Conservation (phyloP, 2,113 vertebrate genomes). For the Podocnemis expansa region DNA sequence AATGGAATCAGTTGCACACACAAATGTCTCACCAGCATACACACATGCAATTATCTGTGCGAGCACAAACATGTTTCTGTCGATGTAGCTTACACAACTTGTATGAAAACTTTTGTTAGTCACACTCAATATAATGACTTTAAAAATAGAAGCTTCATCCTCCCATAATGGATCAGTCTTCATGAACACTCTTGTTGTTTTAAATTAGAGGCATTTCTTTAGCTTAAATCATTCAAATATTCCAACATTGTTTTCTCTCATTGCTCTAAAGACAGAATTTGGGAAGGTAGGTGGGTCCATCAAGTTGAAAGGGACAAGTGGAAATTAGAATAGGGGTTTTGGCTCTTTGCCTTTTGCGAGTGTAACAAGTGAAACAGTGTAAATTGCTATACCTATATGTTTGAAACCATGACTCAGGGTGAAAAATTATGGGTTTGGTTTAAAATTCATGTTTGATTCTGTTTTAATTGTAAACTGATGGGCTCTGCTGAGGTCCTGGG, state of each 20-base stretch:
- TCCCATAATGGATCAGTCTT: not conserved
- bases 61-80: not conserved
- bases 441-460: not conserved
- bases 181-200: not conserved
- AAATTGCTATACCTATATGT: not conserved
- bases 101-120: not conserved
- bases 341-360: not conserved
- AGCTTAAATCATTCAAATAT: not conserved
- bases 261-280: not conserved
- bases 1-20: not conserved
- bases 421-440: not conserved
- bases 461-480: not conserved
- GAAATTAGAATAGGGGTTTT: not conserved
- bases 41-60: fast-evolving
- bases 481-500: not conserved
- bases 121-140: not conserved
- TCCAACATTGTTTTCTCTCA: not conserved
- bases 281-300: not conserved
- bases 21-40: not conserved
- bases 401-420: not conserved
- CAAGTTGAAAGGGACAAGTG: not conserved
- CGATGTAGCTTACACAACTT: not conserved
- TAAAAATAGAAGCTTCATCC: not conserved
- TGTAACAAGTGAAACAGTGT: not conserved
- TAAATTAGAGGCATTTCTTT: not conserved